These are phyloP conservation scores for Equus quagga DNA, from an alignment of 2,113 vertebrate genomes.

Conservation along the genomic window DNA sequence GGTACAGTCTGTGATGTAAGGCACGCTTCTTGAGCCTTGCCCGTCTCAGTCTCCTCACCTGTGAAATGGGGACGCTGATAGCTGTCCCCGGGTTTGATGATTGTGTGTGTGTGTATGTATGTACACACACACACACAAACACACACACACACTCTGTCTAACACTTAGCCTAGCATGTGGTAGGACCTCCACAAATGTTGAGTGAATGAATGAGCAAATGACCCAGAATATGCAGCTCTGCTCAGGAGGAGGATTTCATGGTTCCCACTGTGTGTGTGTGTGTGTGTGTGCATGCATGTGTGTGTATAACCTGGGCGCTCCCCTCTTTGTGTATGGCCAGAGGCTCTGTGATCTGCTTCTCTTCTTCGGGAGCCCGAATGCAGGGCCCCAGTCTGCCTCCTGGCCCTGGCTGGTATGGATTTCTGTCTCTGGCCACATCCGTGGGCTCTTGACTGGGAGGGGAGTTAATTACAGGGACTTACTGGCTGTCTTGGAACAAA, in stretches of 20 bases:
- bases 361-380: not conserved
- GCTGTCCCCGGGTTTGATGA: not conserved
- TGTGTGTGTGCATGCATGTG: not conserved
- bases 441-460: not conserved
- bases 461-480: not conserved
- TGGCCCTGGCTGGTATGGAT: not conserved
- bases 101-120: not conserved
- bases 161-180: not conserved
- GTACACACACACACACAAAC: not conserved
- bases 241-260: not conserved
- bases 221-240: not conserved
- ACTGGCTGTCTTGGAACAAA: not conserved
- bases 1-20: accelerated
- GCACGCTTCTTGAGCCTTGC: not conserved
- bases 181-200: not conserved
- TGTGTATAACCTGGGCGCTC: not conserved
- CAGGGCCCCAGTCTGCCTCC: not conserved
- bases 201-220: not conserved
- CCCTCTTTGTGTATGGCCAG: not conserved
- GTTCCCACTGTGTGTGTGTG: not conserved
- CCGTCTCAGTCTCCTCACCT: not conserved
- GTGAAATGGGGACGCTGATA: not conserved
- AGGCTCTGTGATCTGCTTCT: not conserved
- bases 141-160: not conserved
- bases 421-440: not conserved